phyloP scores from a whole-genome alignment of 2,113 vertebrate genomes.

The Origma solitaria region DNA sequence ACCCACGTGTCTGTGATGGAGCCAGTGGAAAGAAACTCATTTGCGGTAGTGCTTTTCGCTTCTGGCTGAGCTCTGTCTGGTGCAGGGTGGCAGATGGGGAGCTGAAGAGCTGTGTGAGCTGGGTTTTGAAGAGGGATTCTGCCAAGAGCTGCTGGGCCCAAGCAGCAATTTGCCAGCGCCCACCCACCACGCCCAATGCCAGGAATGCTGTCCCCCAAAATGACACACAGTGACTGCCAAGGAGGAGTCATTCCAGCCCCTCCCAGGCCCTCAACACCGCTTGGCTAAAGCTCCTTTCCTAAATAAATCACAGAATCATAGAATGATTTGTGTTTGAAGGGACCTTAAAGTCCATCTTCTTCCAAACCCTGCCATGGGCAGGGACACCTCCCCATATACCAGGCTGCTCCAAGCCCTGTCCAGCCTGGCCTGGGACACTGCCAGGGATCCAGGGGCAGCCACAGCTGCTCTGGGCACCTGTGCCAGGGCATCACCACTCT shows the following conservation, averaged over 20 bases:
- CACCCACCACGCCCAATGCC: background rate
- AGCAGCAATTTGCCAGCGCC: background rate
- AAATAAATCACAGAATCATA: background rate
- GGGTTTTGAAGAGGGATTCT: background rate
- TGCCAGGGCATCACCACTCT: background rate
- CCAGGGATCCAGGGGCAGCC: background rate
- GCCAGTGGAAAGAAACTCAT: background rate
- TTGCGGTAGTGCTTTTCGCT: background rate
- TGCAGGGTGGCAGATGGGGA: background rate
- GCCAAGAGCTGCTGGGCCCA: background rate
- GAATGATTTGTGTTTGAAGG: background rate
- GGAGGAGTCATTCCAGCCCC: background rate
- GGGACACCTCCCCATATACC: rapidly evolving
- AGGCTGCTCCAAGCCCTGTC: background rate
- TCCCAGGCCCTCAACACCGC: background rate
- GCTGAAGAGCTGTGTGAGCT: background rate
- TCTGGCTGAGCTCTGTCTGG: slow-evolving; percentile 24
- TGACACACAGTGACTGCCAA: background rate
- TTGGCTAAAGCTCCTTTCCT: background rate
- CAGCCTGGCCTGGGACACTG: background rate
- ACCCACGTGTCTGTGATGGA: rapidly evolving
- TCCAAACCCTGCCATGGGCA: background rate
- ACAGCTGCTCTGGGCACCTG: background rate
- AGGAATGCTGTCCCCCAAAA: rapidly evolving
- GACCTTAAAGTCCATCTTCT: background rate